Evolutionary conservation across 2,113 vertebrate genomes (phyloP).

Genomic region (Cinclus mexicanus): DNA sequence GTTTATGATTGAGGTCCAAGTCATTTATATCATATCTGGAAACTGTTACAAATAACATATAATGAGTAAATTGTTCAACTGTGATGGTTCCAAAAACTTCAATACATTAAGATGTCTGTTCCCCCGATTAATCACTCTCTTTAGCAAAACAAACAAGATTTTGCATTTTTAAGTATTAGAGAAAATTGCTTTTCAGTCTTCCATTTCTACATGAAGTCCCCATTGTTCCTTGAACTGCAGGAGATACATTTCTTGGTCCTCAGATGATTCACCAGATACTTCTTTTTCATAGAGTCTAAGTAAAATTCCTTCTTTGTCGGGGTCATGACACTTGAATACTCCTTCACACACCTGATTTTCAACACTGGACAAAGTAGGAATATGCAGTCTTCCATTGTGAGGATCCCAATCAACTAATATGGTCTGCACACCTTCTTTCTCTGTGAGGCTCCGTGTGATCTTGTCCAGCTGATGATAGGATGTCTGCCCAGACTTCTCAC

Average conservation of each 20-base stretch:
- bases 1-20: neutral
- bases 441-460: neutral
- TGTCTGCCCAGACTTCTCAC: neutral
- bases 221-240: slow-evolving; percentile 76
- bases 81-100: neutral
- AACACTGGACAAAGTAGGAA: slow-evolving; percentile 57
- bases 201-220: slow-evolving; percentile 74
- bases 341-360: slow-evolving; percentile 17
- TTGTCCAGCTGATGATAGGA: neutral
- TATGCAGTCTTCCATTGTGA: slow-evolving; percentile 57
- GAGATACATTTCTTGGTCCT: slow-evolving; percentile 64
- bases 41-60: neutral
- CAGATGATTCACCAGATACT: neutral
- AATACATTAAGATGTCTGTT: neutral
- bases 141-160: neutral
- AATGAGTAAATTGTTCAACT: neutral
- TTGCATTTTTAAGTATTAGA: neutral
- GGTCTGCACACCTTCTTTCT: neutral
- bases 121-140: neutral
- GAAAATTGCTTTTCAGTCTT: slow-evolving; percentile 34
- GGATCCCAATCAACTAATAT: slow-evolving; percentile 76
- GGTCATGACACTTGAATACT: neutral
- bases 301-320: slow-evolving; percentile 40
- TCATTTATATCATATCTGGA: neutral
- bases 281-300: slow-evolving; percentile 63